Percentiles rank a stretch among this genome's conserved stretches.
Conservation (phyloP, 2,797 vertebrate species). For the Peromyscus attwateri region DNA sequence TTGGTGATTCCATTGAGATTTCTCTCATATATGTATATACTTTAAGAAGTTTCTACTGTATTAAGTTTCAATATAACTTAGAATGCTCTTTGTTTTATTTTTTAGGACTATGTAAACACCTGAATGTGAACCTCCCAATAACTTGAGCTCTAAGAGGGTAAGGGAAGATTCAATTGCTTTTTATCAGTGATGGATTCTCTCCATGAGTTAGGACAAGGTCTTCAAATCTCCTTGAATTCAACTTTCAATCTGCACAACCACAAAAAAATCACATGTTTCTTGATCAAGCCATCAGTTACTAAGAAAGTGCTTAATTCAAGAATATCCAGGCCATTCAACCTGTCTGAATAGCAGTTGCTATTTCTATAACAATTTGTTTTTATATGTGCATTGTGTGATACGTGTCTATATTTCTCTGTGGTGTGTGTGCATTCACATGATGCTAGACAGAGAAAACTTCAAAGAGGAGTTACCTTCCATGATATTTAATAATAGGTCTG, state of each 20-base stretch:
- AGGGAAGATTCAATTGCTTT: not conserved
- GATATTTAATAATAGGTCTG: no score
- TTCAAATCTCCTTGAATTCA: not conserved
- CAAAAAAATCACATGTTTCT: not conserved
- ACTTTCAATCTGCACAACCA: not conserved
- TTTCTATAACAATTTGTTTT: no score
- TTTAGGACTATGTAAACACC: not conserved
- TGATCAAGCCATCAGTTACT: not conserved
- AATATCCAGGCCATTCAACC: no score
- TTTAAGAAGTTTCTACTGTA: not conserved
- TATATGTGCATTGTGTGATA: no score
- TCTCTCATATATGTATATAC: not conserved
- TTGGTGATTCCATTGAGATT: not conserved
- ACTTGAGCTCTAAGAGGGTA: not conserved
- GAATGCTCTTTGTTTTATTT: not conserved
- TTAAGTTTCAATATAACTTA: not conserved
- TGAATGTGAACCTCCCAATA: not conserved
- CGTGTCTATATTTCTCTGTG: no score
- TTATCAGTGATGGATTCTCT: not conserved
- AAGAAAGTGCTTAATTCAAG: not conserved
- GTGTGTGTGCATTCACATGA: no score
- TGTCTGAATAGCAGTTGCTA: no score
- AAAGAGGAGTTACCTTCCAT: no score
- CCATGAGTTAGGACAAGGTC: not conserved
- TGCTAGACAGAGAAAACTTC: no score